Evolutionary conservation across 1,140 invertebrate species (phyloP), one percentile per base, ranked within the genome.

Genomic region (Pseudobourletiella spinata): DNA sequence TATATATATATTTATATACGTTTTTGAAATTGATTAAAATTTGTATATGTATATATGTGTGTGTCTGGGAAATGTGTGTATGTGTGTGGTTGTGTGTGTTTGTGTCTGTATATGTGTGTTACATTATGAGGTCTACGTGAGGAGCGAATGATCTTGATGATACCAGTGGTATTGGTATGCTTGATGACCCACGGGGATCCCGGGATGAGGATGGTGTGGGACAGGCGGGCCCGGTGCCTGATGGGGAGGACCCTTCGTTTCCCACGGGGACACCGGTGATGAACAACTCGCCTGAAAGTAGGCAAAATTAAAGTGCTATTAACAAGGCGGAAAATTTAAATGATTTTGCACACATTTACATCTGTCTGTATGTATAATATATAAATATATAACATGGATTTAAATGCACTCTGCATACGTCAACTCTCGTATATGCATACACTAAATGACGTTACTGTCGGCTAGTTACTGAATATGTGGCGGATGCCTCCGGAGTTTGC

Each of bases 91-190:
- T n/a, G n/a, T n/a, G n/a, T n/a, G n/a, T n/a, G n/a, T n/a, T n/a
- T n/a, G n/a, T n/a, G n/a, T n/a, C n/a, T n/a, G n/a, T n/a, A n/a
- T n/a, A n/a, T n/a, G n/a, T n/a, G n/a, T n/a, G n/a, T n/a, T 39
- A 39, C 30, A 28, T 30, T 20, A 8, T 39, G 18, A 55, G 42
- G 39, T 63, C 63, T 70, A 70, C 58, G 68, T 70, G 57, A 70
- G 68, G 56, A 70, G 68, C 54, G 68, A 70, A 48, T 70, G 68
- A 51, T 70, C 68, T 62, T 70, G 68, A 52, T 70, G 68, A 58
- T 70, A 70, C 68, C 68, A 70, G 39, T 70, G 68, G 63, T 70
- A 70, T 48, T 65, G 68, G 59, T 70, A 70, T 20, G 68, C 28
- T 30, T 70, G 68, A 57, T 70, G 68, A 60, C 68, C 61, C 39